Percentiles rank a stretch among this genome's conserved stretches.
phyloP scores from a whole-genome alignment of 2,797 vertebrate genomes.

The Rhinoraja longicauda region DNA sequence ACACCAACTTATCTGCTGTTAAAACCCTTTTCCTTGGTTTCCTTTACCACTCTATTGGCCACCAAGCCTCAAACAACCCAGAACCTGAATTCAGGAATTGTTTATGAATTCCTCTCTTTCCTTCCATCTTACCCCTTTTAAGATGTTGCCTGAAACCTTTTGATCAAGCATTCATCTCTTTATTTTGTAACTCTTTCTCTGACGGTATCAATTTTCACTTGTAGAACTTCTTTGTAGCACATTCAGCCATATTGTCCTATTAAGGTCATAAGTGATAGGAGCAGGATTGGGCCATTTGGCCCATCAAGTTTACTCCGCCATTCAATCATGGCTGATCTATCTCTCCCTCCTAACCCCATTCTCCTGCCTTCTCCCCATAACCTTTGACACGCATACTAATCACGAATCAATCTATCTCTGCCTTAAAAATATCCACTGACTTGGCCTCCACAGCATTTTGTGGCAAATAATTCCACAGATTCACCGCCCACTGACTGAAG shows the following conservation, averaged over 20 bases:
- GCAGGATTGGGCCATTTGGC: too few species aligned
- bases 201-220: neutral
- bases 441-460: too few species aligned
- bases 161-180: neutral
- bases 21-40: neutral
- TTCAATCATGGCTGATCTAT: too few species aligned
- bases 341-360: too few species aligned
- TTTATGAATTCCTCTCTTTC: neutral
- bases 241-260: neutral
- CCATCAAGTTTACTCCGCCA: too few species aligned
- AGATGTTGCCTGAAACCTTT: neutral
- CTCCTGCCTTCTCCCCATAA: too few species aligned
- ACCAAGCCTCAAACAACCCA: neutral
- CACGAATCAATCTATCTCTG: too few species aligned
- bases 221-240: neutral
- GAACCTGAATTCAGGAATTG: neutral
- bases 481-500: too few species aligned
- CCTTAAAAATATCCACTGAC: too few species aligned
- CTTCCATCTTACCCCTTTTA: neutral
- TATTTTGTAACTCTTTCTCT: neutral
- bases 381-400: too few species aligned
- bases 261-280: too few species aligned
- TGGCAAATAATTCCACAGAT: too few species aligned
- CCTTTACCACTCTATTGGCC: neutral
- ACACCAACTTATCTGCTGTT: neutral